phyloP scores from a whole-genome alignment of 2,797 vertebrate genomes.

The Acipenser transmontanus region DNA sequence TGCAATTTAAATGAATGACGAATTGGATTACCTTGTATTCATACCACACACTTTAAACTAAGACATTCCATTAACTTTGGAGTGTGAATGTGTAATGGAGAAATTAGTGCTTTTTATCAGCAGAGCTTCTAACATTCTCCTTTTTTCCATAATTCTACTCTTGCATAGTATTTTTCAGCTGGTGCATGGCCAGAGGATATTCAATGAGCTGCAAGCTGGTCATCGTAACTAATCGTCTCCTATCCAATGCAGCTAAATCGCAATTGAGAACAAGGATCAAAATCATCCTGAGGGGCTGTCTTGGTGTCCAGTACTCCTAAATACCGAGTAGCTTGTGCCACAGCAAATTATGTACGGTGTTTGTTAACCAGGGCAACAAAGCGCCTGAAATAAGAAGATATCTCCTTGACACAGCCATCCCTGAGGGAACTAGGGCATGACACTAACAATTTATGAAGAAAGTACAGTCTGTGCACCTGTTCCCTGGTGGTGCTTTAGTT shows the following conservation, averaged over 20 bases:
- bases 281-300: background rate
- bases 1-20: too few species aligned
- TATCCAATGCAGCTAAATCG: background rate
- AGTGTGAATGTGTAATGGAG: too few species aligned
- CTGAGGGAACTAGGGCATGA: too few species aligned
- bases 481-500: too few species aligned
- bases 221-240: background rate
- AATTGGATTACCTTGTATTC: too few species aligned
- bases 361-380: background rate
- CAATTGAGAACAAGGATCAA: background rate
- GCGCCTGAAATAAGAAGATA: background rate
- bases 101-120: too few species aligned
- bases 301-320: background rate
- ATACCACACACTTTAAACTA: too few species aligned
- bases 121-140: background rate
- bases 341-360: conserved; percentile 1
- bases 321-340: background rate
- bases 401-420: too few species aligned
- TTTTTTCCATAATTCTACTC: background rate
- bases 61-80: too few species aligned
- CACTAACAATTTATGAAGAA: too few species aligned
- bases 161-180: background rate
- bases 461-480: too few species aligned
- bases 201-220: background rate
- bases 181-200: background rate